A percentile compares a stretch with the other conserved stretches of the same genome.
phyloP scores from a whole-genome alignment of 2,797 vertebrate genomes.

The Eleutherodactylus coqui region DNA sequence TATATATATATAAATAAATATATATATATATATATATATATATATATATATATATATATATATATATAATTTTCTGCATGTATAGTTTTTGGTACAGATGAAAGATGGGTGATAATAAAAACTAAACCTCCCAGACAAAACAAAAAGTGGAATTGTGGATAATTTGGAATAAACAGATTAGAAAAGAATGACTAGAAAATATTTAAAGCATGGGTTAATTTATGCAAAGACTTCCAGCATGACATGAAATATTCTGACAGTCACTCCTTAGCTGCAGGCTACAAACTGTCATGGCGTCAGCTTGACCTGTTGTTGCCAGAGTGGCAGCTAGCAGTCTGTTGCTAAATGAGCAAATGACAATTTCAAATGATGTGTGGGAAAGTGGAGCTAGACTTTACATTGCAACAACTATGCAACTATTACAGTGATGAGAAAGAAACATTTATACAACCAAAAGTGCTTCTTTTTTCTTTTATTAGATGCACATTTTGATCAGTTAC shows the following conservation, averaged over 20 bases:
- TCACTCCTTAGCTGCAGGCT: constrained; percentile 4
- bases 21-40: too few relatives aligned
- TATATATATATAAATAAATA: too few relatives aligned
- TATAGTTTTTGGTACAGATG: too few relatives aligned
- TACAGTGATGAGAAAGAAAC: not conserved
- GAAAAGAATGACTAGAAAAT: not conserved
- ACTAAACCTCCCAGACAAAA: not conserved
- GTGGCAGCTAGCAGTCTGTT: not conserved
- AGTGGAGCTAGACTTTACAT: not conserved
- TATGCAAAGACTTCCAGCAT: not conserved
- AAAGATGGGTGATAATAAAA: not conserved
- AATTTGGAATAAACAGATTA: not conserved
- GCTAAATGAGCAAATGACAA: not conserved
- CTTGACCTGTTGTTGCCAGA: not conserved
- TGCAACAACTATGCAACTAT: not conserved
- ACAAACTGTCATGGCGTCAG: constrained; percentile 3
- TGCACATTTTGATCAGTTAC: not conserved
- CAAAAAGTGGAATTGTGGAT: not conserved
- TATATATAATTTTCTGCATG: too few relatives aligned
- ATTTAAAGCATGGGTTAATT: not conserved
- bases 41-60: not conserved
- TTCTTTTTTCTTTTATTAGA: not conserved
- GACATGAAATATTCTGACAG: not conserved
- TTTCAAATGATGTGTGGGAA: not conserved
- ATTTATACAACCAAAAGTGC: not conserved